Conservation (phyloP, 35 echinoderm and acorn worm genomes). For the Diadema setosum region DNA sequence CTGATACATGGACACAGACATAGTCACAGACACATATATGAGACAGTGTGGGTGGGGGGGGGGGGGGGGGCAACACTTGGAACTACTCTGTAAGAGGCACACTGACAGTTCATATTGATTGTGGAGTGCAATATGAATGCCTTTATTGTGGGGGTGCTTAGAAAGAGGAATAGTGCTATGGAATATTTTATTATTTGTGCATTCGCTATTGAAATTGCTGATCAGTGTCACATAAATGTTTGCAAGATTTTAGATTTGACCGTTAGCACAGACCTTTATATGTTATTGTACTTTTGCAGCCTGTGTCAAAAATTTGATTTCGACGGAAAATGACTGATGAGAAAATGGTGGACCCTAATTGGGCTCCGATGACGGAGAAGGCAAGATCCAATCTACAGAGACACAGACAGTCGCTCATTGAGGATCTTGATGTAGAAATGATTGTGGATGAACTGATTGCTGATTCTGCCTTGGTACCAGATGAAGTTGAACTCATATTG, state of each 20-base stretch:
- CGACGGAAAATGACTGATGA: background rate
- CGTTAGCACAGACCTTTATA: background rate
- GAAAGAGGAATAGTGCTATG: too few species aligned
- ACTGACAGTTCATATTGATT: too few species aligned
- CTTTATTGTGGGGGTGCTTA: too few species aligned
- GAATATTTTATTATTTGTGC: background rate
- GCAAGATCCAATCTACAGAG: slow-evolving; percentile 17
- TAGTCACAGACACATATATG: too few species aligned
- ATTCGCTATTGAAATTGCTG: background rate
- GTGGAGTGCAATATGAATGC: too few species aligned
- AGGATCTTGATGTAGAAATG: slow-evolving; percentile 30
- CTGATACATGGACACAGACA: too few species aligned
- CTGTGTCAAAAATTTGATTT: background rate
- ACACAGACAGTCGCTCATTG: slow-evolving; percentile 2
- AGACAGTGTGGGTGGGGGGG: too few species aligned
- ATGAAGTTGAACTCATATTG: slow-evolving; percentile 29
- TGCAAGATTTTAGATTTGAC: background rate
- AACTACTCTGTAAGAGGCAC: too few species aligned
- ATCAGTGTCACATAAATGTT: background rate
- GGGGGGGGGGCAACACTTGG: too few species aligned
- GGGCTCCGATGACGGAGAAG: background rate
- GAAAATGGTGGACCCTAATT: background rate
- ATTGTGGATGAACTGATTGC: slow-evolving; percentile 23
- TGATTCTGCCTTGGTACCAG: background rate
- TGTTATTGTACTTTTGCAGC: background rate